These are phyloP conservation scores for Hucho hucho DNA, from an alignment of 2,113 vertebrate species.

Conservation along the genomic window DNA sequence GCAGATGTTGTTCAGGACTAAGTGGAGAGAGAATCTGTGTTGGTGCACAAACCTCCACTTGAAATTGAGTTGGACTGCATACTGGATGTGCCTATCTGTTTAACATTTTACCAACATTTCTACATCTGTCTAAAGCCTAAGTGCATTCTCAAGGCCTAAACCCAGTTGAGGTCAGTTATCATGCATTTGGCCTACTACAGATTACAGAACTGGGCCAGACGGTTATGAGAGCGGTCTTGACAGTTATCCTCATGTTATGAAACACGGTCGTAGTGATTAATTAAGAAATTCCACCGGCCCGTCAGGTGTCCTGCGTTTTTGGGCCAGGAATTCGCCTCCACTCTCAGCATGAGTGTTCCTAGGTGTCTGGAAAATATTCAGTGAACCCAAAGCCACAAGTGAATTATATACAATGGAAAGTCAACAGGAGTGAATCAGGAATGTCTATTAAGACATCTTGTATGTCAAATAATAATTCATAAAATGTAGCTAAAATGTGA, in stretches of 20 bases:
- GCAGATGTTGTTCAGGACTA: slow-evolving; percentile 23
- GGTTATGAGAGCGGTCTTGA: no score
- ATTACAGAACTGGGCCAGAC: no score
- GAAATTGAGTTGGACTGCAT: slow-evolving; percentile 7
- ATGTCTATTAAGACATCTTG: slow-evolving; percentile 45
- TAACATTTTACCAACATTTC: neutral
- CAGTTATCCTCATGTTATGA: no score
- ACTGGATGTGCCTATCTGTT: slow-evolving; percentile 2
- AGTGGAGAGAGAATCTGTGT: slow-evolving; percentile 8
- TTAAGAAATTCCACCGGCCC: slow-evolving; percentile 59
- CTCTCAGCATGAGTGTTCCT: slow-evolving; percentile 49
- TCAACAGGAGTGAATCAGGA: slow-evolving; percentile 42
- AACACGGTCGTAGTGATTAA: slow-evolving; percentile 38
- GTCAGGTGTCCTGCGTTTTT: slow-evolving; percentile 52
- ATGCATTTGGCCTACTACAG: no score
- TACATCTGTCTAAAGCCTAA: no score
- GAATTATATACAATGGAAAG: slow-evolving; percentile 31
- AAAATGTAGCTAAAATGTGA: slow-evolving; percentile 14
- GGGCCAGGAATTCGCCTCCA: neutral
- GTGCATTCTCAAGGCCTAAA: slow-evolving; percentile 40
- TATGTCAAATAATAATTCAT: slow-evolving; percentile 51
- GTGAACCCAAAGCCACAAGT: slow-evolving; percentile 33
- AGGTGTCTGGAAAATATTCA: slow-evolving; percentile 13
- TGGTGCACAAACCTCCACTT: neutral
- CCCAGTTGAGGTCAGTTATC: slow-evolving; percentile 28